Evolutionary conservation across 1,140 invertebrate species (phyloP).

Genomic region (Galleria mellonella): DNA sequence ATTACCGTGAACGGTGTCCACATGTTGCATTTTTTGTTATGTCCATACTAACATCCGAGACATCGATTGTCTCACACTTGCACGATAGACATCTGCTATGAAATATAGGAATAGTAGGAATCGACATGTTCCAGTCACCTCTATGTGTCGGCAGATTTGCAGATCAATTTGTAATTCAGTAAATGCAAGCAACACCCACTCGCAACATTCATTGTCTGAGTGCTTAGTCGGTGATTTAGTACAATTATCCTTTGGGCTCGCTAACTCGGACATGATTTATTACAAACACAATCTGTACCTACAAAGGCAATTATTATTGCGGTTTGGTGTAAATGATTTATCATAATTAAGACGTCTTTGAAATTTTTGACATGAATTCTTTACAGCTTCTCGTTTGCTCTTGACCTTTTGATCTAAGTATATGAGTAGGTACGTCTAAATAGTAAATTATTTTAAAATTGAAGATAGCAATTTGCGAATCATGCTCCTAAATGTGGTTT

Average conservation of each 20-base stretch:
- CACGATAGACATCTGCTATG: conserved; percentile 42
- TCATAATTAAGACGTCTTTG: conserved; percentile 41
- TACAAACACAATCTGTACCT: conserved; percentile 19
- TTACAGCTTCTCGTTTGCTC: conserved; percentile 11
- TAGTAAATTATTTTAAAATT: no score
- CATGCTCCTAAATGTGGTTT: no score
- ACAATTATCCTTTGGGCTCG: conserved; percentile 38
- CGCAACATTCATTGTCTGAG: conserved; percentile 41
- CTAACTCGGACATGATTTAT: conserved; percentile 39
- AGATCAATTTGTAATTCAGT: conserved; percentile 44
- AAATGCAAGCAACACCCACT: conserved; percentile 44
- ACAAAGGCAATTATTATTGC: background rate
- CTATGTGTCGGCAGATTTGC: conserved; percentile 23
- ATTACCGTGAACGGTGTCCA: conserved; percentile 29
- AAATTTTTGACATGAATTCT: conserved; percentile 21
- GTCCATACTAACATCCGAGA: conserved; percentile 38
- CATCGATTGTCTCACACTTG: conserved; percentile 45
- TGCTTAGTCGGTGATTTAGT: conserved; percentile 48
- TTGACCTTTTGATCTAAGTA: conserved; percentile 28
- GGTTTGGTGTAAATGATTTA: conserved; percentile 39
- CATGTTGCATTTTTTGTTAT: conserved; percentile 47
- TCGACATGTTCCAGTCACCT: conserved; percentile 16
- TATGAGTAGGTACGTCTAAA: no score
- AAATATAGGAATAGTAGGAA: conserved; percentile 31
- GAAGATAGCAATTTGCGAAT: no score